Evolutionary conservation across 1,140 invertebrate genomes (phyloP), one percentile per base, ranked within the genome.

Genomic region (Caenorhabditis tropicalis): DNA sequence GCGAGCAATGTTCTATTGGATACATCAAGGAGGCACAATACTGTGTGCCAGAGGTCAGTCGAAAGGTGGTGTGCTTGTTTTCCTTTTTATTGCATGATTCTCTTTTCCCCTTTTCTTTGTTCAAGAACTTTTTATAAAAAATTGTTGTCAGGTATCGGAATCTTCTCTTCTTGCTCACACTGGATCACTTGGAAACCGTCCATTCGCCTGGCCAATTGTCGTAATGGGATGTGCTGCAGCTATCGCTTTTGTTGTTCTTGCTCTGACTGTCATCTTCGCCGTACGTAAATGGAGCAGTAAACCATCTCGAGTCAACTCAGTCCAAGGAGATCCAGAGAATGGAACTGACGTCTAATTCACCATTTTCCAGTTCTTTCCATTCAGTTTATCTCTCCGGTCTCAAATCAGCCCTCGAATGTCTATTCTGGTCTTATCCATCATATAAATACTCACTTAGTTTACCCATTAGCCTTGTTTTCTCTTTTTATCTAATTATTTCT

Each of bases 11-110:
- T 36, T 80, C 80, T 1, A 53, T 58, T n/a, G 70, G 80, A 24
- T 85, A 70, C 36, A 29, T 74, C 70, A 81, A 79, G 80, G 51
- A 74, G 39, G 80, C 31, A 39, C 58, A 81, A 33, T 81, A 82
- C 43, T 85, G 84, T 49, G 53, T 85, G 31, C 80, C 31, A 43
- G 58, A 74, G 80, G 81, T 82, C 81, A 83, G 58, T 70, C 82
- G 36, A 65, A 83, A 51, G 49, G 70, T 70, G 82, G 56, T 65
- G 56, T 70, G 58, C 56, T 70, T 46, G 70, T 70, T 70, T 70
- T 83, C 58, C 82, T n/a, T 48, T 46, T 46, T 70, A n/a, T 70
- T 70, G 82, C 36, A 70, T 48, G 82, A 70, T 43, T 0, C 31
- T 1, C 3, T 83, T 60, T 48, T 58, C 82, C 58, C n/a, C 49